phyloP scores from a whole-genome alignment of 1,140 invertebrate genomes.

The Mylabris phalerata region DNA sequence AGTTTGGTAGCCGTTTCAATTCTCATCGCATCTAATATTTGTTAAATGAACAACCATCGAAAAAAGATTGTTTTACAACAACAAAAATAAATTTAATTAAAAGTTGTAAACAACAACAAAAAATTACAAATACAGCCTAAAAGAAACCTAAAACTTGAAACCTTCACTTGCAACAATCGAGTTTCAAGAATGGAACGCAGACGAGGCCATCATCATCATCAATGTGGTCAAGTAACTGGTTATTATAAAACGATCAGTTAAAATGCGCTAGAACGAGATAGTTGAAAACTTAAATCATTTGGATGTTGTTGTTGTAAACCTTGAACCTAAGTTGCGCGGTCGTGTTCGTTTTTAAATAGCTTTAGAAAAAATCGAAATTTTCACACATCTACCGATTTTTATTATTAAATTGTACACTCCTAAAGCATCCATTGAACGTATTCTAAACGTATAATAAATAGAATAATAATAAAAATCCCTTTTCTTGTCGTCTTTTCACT shows the following conservation, averaged over 20 bases:
- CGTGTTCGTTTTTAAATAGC: neutral
- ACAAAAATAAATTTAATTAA: neutral
- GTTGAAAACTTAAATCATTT: conserved; percentile 3
- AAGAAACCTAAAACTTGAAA: neutral
- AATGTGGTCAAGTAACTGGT: conserved; percentile 6
- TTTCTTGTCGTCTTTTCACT: too few relatives aligned
- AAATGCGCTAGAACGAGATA: neutral
- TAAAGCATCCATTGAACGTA: too few relatives aligned
- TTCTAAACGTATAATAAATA: too few relatives aligned
- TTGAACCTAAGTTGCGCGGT: conserved; percentile 4
- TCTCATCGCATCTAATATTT: too few relatives aligned
- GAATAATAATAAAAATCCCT: too few relatives aligned
- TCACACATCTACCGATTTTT: too few relatives aligned
- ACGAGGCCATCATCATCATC: conserved; percentile 5
- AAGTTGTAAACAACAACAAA: conserved; percentile 2
- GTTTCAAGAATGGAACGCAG: neutral
- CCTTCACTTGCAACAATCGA: too few relatives aligned
- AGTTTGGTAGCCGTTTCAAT: too few relatives aligned
- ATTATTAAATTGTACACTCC: too few relatives aligned
- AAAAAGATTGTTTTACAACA: too few relatives aligned
- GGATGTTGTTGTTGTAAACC: conserved; percentile 9
- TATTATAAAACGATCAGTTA: neutral
- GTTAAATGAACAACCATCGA: too few relatives aligned
- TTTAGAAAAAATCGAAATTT: too few relatives aligned
- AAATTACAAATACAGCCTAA: conserved; percentile 1